phyloP scores from a whole-genome alignment of 2,888 invertebrate species.

The Dolomedes plantarius region DNA sequence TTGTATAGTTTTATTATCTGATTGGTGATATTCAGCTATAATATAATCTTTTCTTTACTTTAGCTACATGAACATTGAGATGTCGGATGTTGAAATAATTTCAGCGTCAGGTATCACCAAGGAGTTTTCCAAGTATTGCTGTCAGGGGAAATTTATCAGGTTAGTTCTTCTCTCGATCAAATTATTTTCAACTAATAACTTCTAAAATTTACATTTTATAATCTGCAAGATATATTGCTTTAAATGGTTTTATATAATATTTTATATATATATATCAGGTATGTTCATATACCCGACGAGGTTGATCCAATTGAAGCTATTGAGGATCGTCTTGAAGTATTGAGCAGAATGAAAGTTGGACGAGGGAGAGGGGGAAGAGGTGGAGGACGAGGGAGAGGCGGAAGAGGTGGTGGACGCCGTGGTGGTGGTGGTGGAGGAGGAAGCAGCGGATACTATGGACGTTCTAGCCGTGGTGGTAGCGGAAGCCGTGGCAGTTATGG shows the following conservation, averaged over 20 bases:
- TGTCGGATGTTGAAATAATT: constrained; percentile 10
- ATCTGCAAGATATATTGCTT: no score
- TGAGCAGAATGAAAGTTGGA: neutral
- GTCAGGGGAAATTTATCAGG: constrained; percentile 40
- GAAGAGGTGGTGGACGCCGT: neutral
- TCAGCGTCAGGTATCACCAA: constrained; percentile 15
- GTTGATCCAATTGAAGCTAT: constrained; percentile 6
- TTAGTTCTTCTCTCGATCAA: constrained; percentile 15
- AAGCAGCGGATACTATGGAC: neutral
- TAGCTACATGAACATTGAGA: constrained; percentile 42
- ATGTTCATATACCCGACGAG: constrained; percentile 21
- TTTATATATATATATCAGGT: constrained; percentile 12
- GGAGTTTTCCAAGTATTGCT: constrained; percentile 10
- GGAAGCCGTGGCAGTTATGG: neutral
- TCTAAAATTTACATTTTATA: no score
- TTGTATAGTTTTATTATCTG: no score
- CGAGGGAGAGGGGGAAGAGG: constrained; percentile 12
- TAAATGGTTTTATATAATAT: no score
- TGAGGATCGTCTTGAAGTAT: neutral
- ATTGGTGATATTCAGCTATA: no score
- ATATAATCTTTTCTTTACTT: no score
- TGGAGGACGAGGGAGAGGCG: neutral
- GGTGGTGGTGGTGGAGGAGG: neutral
- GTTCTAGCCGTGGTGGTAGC: neutral
- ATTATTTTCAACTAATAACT: no score